These are phyloP conservation scores for Sparidentex hasta DNA, from an alignment of 2,797 vertebrate species.

Conservation along the genomic window DNA sequence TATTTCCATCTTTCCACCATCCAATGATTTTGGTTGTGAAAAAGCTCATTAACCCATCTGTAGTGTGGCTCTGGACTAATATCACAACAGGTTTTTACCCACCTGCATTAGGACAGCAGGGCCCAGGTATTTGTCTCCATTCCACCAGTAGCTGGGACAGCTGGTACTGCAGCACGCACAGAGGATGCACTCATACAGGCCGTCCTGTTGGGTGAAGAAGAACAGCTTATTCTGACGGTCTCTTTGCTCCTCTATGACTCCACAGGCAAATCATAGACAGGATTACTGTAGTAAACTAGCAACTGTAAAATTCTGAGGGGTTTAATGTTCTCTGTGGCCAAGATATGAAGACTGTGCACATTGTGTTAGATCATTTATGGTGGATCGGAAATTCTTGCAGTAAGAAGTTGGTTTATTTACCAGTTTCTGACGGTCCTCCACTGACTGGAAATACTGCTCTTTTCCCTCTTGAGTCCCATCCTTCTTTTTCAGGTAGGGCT, in stretches of 20 bases:
- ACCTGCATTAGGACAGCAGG: conserved; percentile 97
- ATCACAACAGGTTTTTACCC: background rate
- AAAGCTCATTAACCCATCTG: background rate
- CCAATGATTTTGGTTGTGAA: background rate
- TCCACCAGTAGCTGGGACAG: conserved; percentile 99
- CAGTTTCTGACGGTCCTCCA: conserved; percentile 94
- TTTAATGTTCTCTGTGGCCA: background rate
- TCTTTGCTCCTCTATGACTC: background rate
- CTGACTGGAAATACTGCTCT: conserved; percentile 92
- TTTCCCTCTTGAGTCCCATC: conserved; percentile 91
- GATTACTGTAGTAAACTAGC: too few relatives aligned
- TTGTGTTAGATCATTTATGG: conserved; percentile 21
- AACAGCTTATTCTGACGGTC: conserved; percentile 77
- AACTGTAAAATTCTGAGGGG: too few relatives aligned
- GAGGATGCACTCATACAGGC: conserved; percentile 95
- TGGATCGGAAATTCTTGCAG: background rate
- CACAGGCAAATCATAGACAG: background rate
- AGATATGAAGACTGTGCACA: background rate
- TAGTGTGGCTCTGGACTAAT: background rate
- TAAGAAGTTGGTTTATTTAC: conserved; percentile 67
- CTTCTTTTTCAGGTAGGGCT: conserved; percentile 96
- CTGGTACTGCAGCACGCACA: conserved; percentile 98
- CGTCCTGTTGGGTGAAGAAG: conserved; percentile 84
- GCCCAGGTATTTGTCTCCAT: conserved; percentile 94
- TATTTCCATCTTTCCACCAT: background rate